phyloP scores from a whole-genome alignment of 2,113 vertebrate genomes.

The Campylorhamphus procurvoides region DNA sequence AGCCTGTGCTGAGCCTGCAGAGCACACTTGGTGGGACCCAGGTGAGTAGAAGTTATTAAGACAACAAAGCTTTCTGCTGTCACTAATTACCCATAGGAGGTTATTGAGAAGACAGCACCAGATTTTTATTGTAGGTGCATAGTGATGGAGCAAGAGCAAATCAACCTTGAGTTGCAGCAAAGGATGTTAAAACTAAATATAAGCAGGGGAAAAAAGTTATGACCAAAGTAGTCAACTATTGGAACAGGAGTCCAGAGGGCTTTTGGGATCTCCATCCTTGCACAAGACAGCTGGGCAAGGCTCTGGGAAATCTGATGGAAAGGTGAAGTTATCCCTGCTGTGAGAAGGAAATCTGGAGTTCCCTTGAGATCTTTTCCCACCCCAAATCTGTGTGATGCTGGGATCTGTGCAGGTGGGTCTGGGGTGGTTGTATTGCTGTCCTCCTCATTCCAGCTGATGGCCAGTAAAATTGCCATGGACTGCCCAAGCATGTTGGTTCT shows the following conservation, averaged over 20 bases:
- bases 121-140: not conserved
- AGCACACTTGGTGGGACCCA: not conserved
- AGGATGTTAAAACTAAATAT: not conserved
- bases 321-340: not conserved
- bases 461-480: not conserved
- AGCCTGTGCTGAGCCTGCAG: not conserved
- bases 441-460: not conserved
- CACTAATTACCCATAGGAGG: not conserved
- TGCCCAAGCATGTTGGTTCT: fast-evolving
- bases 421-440: not conserved
- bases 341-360: not conserved
- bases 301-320: not conserved
- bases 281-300: not conserved
- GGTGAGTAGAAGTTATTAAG: not conserved
- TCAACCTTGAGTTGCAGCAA: not conserved
- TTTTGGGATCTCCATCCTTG: not conserved
- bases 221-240: not conserved
- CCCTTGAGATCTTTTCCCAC: not conserved
- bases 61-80: not conserved
- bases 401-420: not conserved
- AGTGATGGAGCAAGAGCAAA: not conserved
- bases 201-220: fast-evolving
- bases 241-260: not conserved
- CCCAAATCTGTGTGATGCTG: not conserved
- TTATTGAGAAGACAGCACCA: not conserved